Base-by-base conservation (phyloP, 2,113 vertebrate genomes). In the Protomyctophum bolini region DNA sequence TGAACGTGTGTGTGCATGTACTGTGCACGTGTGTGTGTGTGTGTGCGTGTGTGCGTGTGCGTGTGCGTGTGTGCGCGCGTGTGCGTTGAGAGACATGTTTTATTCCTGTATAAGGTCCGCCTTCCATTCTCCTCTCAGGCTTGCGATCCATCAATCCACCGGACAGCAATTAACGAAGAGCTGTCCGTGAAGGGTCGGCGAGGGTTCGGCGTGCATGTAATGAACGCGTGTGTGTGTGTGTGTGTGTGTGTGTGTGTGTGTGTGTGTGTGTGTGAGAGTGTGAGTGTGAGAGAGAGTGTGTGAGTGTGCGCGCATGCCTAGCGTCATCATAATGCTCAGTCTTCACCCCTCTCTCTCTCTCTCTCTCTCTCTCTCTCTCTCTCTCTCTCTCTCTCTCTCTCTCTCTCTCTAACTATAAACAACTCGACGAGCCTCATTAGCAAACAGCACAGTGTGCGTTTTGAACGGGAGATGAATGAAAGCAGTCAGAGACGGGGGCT, bases 91-190 rank as follows among this genome's bases (percentile, higher is more conserved):
- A 58, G 65, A 61, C 71, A 58, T 76, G 62, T 67, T 68, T 77
- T 67, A 74, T 72, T 68, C 73, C 51, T 77, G 62, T 65, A 68
- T 65, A 68, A 33, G 48, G 48, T 50, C 63, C 74, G 15, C 50
- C 49, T 48, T 6, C 33, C 58, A 46, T 45, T 63, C 64, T 56
- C 9, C 57, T 41, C 8, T 62, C 67, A 67, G 41, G 15, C 68
- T 61, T 61, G 59, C 51, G 55, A 82, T 82, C 79, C 79, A 84
- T 86, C 84, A 77, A 68, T 80, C 68, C 68, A 41, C 48, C 49
- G 45, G 79, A 77, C 79, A 66, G 76, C 82, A 84, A 82, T 86
- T 84, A 84, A 84, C 69, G 66, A 72, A 82, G 82, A 86, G 58
- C 69, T 72, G 79, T 76, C 82, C 71, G 57, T 51, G 58, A 74